Base-by-base conservation (phyloP, 2,797 vertebrate species). In the Cyclopterus lumpus region DNA sequence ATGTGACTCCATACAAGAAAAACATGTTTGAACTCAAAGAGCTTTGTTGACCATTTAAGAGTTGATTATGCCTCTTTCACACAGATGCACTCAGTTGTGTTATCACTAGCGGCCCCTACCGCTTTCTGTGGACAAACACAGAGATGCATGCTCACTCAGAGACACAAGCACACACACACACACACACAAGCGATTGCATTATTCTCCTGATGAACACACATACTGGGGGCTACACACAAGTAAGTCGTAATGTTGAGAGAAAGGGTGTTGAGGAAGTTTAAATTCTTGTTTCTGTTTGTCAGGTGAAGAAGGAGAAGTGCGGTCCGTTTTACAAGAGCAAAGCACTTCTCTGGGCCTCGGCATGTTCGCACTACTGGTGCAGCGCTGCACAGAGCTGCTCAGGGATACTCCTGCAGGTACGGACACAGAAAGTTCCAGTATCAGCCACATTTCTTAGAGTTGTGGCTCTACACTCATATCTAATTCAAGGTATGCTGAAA, bases 321-420 rank as follows among this genome's bases (percentile, higher is more conserved):
- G 98, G 28, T 97, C 98, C 0, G 93, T 96, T 67, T 93, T 98
- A 81, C 97, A 98, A 86, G 97, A 99, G 59, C 97, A 99, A 89
- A 96, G 96, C 84, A 96, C 96, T 0, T 94, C 95, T 49, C 89
- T 99, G 70, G 98, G 98, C 22, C 95, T 99, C 61, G 93, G 96
- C 80, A 98, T 99, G 96, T 99, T 99, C 82, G 95, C 96, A 0
- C 91, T 98, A 5, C 89, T 99, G 84, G 97, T 99, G 68, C 95
- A 93, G 82, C 97, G 97, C 77, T 99, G 98, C 91, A 96, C 96
- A 26, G 92, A 53, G 77, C 93, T 99, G 77, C 95, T 99, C 70
- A 95, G 91, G 77, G 95, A 97, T 20, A 91, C 81, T 26, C 93
- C 94, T 71, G 74, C 92, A 90, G 95, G 95, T 96, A 87, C 12